Percentiles rank a stretch among this genome's conserved stretches.
Conservation (phyloP, 2,888 invertebrate species). For the Morinoia aosen region DNA sequence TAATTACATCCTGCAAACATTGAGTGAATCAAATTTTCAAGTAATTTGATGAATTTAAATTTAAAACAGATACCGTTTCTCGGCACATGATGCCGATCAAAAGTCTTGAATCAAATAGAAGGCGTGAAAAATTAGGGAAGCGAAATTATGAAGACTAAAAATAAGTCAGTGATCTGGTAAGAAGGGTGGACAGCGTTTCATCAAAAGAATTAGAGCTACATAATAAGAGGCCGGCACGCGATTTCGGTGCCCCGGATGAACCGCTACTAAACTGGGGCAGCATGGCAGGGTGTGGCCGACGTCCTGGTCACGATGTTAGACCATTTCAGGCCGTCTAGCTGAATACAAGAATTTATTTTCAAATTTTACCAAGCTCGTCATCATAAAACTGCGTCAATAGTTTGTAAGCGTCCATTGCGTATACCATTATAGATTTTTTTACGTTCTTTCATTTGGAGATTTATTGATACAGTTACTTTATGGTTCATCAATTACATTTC, state of each 20-base stretch:
- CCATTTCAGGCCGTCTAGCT: not conserved
- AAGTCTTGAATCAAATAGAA: not conserved
- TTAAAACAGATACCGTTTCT: not conserved
- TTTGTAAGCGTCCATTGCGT: no score
- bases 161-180: not conserved
- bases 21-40: not conserved
- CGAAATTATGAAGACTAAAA: not conserved
- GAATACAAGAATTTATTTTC: not conserved
- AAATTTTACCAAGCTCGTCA: not conserved
- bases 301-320: not conserved
- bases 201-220: not conserved
- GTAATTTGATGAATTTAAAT: not conserved
- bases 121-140: not conserved
- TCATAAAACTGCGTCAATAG: not conserved
- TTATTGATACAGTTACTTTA: not conserved
- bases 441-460: not conserved
- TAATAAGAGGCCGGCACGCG: not conserved
- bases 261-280: not conserved
- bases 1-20: not conserved
- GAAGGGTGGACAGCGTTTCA: not conserved
- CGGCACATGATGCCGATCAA: not conserved
- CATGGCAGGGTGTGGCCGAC: not conserved
- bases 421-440: not conserved
- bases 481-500: not conserved
- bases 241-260: not conserved